Conservation (phyloP, 1,140 invertebrate genomes). For the Vanessa tameamea region DNA sequence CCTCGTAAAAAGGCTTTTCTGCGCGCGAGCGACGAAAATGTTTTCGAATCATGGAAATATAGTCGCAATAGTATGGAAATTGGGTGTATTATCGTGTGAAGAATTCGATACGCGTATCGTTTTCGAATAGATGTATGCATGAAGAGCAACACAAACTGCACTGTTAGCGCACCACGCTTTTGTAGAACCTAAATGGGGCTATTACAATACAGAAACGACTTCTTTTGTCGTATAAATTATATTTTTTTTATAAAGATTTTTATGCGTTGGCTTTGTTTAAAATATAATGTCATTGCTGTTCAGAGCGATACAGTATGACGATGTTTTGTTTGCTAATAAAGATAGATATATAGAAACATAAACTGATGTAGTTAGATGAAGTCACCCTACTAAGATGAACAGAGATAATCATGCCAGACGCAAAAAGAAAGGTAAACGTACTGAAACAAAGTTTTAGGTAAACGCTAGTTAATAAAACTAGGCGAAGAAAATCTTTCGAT, state of each 20-base stretch:
- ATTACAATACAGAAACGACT: slow-evolving; percentile 50
- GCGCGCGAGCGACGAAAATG: slow-evolving; percentile 42
- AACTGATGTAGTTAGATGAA: too few species aligned
- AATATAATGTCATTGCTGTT: too few species aligned
- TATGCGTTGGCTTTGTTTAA: too few species aligned
- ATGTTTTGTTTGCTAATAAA: too few species aligned
- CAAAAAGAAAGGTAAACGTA: too few species aligned
- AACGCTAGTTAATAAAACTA: too few species aligned
- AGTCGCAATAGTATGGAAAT: slow-evolving; percentile 44
- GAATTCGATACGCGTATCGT: slow-evolving; percentile 46
- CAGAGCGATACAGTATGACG: too few species aligned
- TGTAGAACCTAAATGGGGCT: slow-evolving; percentile 61
- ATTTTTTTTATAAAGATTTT: not conserved
- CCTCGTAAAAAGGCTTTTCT: slow-evolving; percentile 18
- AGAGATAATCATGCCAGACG: too few species aligned
- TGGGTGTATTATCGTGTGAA: slow-evolving; percentile 56
- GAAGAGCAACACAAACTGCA: slow-evolving; percentile 69
- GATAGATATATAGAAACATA: too few species aligned
- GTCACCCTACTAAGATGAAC: too few species aligned
- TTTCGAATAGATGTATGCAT: slow-evolving; percentile 68
- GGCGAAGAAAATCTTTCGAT: too few species aligned
- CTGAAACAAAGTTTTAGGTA: too few species aligned
- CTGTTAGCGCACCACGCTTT: slow-evolving; percentile 74
- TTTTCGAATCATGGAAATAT: slow-evolving; percentile 45
- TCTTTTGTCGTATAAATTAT: not conserved